phyloP scores from a whole-genome alignment of 92 coral and sea anemone genomes.

The Epizoanthus stellaris region DNA sequence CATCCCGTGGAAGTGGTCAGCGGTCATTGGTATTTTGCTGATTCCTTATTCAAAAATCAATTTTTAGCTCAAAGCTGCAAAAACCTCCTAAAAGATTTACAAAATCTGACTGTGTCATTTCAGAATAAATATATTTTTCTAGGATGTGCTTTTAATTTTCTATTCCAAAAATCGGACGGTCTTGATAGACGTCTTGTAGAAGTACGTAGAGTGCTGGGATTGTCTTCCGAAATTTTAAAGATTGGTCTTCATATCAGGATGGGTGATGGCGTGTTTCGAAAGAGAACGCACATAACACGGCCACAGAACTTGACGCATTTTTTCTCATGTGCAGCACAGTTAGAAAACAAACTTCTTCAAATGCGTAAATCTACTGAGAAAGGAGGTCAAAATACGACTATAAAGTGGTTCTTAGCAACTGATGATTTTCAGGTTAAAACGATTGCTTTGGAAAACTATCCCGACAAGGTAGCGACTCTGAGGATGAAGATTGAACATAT shows the following conservation, averaged over 20 bases:
- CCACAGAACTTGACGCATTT: constrained; percentile 48
- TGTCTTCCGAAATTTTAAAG: not conserved
- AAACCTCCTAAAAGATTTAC: constrained; percentile 1
- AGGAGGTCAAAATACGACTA: constrained; percentile 28
- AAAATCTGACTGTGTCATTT: not conserved
- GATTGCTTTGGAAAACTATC: constrained; percentile 49
- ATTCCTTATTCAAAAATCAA: constrained; percentile 56
- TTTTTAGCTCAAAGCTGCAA: constrained; percentile 31
- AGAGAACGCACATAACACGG: constrained; percentile 17
- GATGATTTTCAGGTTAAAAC: constrained; percentile 54
- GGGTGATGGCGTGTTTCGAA: constrained; percentile 66
- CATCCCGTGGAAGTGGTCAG: constrained; percentile 65
- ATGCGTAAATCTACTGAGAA: not conserved
- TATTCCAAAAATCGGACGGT: constrained; percentile 55
- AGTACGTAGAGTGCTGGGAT: constrained; percentile 40
- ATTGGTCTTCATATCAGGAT: constrained; percentile 76
- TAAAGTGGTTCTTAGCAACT: constrained; percentile 73
- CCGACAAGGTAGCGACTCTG: constrained; percentile 49
- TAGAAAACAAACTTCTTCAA: constrained; percentile 46
- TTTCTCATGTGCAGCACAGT: constrained; percentile 59
- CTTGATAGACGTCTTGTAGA: constrained; percentile 42
- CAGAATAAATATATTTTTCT: constrained; percentile 44
- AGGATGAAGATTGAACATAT: constrained; percentile 64
- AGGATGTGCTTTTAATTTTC: constrained; percentile 73
- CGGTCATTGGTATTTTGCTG: constrained; percentile 72